These are phyloP conservation scores for Eutolmus rufibarbis DNA, from an alignment of 2,888 invertebrate species.

Conservation along the genomic window DNA sequence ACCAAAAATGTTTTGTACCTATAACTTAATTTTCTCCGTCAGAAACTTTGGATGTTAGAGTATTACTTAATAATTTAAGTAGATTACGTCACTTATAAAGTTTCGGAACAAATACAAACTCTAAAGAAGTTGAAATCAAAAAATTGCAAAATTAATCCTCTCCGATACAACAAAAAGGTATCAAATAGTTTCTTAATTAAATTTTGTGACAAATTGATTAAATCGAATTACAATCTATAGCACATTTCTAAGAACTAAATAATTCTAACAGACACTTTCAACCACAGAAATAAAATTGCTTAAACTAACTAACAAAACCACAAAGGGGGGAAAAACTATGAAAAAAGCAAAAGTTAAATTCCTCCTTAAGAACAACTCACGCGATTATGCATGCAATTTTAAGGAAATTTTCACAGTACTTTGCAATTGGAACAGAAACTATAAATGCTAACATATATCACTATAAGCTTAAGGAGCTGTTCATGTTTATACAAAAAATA, in stretches of 20 bases:
- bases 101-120: too few relatives aligned
- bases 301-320: not conserved
- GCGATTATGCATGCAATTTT: not conserved
- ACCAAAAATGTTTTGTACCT: too few relatives aligned
- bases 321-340: not conserved
- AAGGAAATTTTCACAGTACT: not conserved
- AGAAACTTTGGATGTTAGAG: too few relatives aligned
- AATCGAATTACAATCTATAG: not conserved
- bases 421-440: not conserved
- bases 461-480: conserved; percentile 25
- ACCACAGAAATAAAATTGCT: not conserved
- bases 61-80: not conserved
- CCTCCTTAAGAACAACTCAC: not conserved
- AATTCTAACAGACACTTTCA: not conserved
- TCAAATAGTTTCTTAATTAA: not conserved
- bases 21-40: too few relatives aligned
- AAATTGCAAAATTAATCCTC: not conserved
- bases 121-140: not conserved
- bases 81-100: too few relatives aligned
- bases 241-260: not conserved
- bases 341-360: not conserved
- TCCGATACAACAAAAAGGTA: not conserved
- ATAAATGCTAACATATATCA: conserved; percentile 6
- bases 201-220: not conserved
- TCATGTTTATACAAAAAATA: conserved; percentile 6